Conservation (phyloP, 2,888 invertebrate species). For the Perizoma affinitatum region DNA sequence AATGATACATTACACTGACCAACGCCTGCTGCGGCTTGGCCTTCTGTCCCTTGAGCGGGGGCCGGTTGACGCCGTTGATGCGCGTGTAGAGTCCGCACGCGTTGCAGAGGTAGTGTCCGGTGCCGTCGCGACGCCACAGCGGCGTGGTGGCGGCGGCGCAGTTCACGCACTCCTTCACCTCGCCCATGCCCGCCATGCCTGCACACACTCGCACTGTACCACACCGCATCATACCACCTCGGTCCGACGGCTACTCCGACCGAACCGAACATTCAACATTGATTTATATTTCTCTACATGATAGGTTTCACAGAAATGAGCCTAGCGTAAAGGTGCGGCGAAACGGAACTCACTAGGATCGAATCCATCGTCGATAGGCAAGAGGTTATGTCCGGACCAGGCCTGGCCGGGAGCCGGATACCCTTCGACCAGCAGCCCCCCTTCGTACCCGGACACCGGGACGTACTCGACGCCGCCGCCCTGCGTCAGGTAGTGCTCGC, state of each 20-base stretch:
- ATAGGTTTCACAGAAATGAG: too few relatives aligned
- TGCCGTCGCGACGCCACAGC: constrained; percentile 99
- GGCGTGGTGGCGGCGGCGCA: constrained; percentile 96
- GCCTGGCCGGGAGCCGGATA: constrained; percentile 70
- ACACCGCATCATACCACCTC: too few relatives aligned
- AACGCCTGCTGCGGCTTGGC: constrained; percentile 86
- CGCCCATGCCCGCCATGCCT: constrained; percentile 82
- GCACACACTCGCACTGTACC: constrained; percentile 4
- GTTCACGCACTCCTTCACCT: constrained; percentile 95
- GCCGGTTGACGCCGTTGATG: constrained; percentile 89
- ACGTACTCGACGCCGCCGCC: constrained; percentile 75
- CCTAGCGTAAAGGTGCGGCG: too few relatives aligned
- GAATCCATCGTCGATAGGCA: constrained; percentile 77
- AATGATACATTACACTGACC: constrained; percentile 48
- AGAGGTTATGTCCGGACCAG: constrained; percentile 74
- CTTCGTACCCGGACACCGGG: constrained; percentile 77
- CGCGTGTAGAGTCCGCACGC: constrained; percentile 97
- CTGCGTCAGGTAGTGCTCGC: constrained; percentile 69
- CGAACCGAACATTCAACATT: too few relatives aligned
- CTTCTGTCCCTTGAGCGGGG: constrained; percentile 86
- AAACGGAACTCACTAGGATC: constrained; percentile 68
- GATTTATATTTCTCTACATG: too few relatives aligned
- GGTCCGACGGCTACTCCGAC: too few relatives aligned
- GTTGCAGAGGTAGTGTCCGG: constrained; percentile 99
- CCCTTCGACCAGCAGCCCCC: constrained; percentile 73